Evolutionary conservation across 2,113 vertebrate genomes (phyloP).

Genomic region (Bubo scandiacus): DNA sequence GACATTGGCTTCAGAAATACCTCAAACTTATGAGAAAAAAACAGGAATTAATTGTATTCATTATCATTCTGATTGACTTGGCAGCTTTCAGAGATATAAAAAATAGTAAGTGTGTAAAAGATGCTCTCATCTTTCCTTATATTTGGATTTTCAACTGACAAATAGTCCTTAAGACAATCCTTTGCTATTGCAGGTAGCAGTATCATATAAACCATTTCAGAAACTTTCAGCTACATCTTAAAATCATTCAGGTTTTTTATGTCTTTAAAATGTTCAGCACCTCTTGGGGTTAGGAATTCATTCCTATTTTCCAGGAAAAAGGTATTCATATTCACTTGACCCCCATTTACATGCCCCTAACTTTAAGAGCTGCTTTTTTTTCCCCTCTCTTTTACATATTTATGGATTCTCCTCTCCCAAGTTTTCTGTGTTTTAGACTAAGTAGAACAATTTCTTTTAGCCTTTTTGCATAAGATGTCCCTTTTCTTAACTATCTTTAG

Average conservation of each 20-base stretch:
- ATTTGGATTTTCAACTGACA: neutral
- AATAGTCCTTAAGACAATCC: neutral
- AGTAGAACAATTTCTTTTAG: neutral
- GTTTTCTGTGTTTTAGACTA: neutral
- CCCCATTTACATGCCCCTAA: neutral
- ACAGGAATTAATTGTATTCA: neutral
- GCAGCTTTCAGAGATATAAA: neutral
- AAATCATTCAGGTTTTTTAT: neutral
- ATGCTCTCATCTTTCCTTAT: neutral
- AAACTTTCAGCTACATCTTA: neutral
- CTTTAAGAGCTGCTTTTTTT: neutral
- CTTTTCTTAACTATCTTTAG: neutral
- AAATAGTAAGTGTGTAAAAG: neutral
- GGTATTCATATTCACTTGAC: neutral
- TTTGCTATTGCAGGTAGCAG: neutral
- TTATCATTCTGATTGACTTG: neutral
- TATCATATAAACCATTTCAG: neutral
- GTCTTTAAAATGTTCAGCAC: neutral
- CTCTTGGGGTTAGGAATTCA: neutral
- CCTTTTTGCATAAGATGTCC: neutral
- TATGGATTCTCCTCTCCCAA: neutral
- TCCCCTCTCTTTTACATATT: neutral
- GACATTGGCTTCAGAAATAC: neutral
- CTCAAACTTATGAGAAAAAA: neutral
- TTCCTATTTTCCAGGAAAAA: neutral